phyloP scores from a whole-genome alignment of 2,113 vertebrate genomes.

The Limanda limanda region DNA sequence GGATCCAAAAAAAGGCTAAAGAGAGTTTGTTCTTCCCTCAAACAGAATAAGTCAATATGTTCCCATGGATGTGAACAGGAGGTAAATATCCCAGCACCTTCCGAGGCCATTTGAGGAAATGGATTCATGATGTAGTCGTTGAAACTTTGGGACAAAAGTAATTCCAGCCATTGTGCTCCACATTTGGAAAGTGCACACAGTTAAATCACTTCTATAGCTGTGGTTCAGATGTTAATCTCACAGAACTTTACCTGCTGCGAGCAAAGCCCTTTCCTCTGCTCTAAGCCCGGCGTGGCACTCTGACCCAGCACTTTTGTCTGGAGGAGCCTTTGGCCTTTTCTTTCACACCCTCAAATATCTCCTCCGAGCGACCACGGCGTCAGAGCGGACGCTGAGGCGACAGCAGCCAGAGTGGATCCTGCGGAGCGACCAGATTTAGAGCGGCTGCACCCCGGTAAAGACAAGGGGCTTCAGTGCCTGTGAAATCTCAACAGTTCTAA shows the following conservation, averaged over 20 bases:
- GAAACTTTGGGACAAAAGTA: slow-evolving; percentile 5
- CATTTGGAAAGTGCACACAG: slow-evolving; percentile 19
- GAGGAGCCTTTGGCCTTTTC: slow-evolving; percentile 53
- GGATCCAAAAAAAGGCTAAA: background rate
- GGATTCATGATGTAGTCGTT: background rate
- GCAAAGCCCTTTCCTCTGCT: slow-evolving; percentile 50
- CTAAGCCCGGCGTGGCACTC: slow-evolving; percentile 46
- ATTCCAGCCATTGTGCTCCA: slow-evolving; percentile 6
- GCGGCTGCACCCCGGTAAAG: background rate
- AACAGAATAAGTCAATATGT: background rate
- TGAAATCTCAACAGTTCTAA: slow-evolving; percentile 68
- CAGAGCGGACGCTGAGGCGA: slow-evolving; percentile 28
- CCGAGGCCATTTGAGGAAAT: background rate
- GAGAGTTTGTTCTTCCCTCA: background rate
- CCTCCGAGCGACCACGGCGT: slow-evolving; percentile 52
- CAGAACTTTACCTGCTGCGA: slow-evolving; percentile 62
- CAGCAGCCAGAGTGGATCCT: slow-evolving; percentile 22
- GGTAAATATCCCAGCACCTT: background rate
- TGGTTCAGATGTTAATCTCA: slow-evolving; percentile 63
- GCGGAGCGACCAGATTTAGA: slow-evolving; percentile 36
- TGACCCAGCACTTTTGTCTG: slow-evolving; percentile 64
- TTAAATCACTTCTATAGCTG: slow-evolving; percentile 38
- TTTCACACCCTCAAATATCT: slow-evolving; percentile 47
- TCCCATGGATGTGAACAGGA: background rate
- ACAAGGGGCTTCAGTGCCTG: slow-evolving; percentile 45